Evolutionary conservation across 2,113 vertebrate species (phyloP), one percentile per base, ranked within the genome.

Genomic region (Budorcas taxicolor): DNA sequence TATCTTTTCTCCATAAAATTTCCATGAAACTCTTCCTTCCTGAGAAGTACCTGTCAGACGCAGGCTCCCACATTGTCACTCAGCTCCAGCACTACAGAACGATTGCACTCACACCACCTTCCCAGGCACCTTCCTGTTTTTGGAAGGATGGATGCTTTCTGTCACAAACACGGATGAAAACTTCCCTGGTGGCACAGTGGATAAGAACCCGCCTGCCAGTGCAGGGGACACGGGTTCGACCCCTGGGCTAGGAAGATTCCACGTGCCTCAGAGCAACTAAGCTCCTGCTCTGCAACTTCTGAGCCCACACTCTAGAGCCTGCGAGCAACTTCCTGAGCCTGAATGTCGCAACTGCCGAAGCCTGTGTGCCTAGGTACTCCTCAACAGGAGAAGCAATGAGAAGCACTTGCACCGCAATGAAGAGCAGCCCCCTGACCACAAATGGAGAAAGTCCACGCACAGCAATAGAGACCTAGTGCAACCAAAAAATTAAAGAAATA

Each of bases 71-170:
- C 25, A 1, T 9, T 21, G 74, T 40, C 17, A 13, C 64, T n/a
- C 43, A 10, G 71, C 62, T 27, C 14, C 60, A 53, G 52, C 16
- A 67, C 62, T 36, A 3, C 14, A 90, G 60, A n/a, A 80, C 10
- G 2, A 0, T 3, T 3, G 1, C n/a, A 7, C 31, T 58, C 47
- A 0, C 17, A 27, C 31, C 60, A 21, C 58, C 23, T 36, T 45
- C 33, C 25, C 33, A 21, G 40, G 17, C 29, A 33, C 45, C 33
- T 53, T 36, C 15, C 57, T 87, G 1, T 21, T 31, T 87, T 40
- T 1, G 80, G 74, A 15, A 82, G 50, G 14, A 57, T 10, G 11
- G 47, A 17, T 57, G 36, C 19, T 53, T 62, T 96, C 71, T 33
- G 50, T 82, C 50, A 33, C 50, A 50, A 17, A 52, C 8, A 7